Percentiles rank a stretch among this genome's conserved stretches.
phyloP scores from a whole-genome alignment of 2,888 invertebrate species.

The Lithophane socia region DNA sequence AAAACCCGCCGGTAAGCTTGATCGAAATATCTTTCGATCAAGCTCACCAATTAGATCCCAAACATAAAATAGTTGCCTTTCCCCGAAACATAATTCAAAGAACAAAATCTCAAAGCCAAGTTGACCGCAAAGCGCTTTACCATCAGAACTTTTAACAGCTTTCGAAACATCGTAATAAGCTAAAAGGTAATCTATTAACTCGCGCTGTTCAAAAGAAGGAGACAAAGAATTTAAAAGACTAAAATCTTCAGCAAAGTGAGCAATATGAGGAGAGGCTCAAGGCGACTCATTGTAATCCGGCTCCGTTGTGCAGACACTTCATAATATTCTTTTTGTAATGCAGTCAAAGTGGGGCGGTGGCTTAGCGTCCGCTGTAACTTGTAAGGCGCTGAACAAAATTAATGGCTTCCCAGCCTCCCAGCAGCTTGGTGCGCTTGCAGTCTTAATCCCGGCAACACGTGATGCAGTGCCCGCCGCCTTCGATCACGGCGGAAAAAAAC shows the following conservation, averaged over 20 bases:
- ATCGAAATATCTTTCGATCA: not conserved
- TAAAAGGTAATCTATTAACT: slow-evolving; percentile 57
- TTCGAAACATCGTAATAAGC: slow-evolving; percentile 44
- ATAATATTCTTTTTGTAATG: slow-evolving; percentile 77
- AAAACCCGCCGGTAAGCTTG: not conserved
- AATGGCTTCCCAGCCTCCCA: slow-evolving; percentile 74
- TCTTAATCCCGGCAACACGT: slow-evolving; percentile 77
- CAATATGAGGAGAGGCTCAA: slow-evolving; percentile 65
- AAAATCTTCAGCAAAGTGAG: slow-evolving; percentile 66
- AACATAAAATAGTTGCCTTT: not conserved
- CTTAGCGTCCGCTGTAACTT: slow-evolving; percentile 78
- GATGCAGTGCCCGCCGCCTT: slow-evolving; percentile 70
- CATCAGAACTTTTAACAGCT: not conserved
- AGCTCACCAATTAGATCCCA: slow-evolving; percentile 7
- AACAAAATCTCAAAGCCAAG: slow-evolving; percentile 19
- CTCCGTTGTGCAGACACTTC: slow-evolving; percentile 69
- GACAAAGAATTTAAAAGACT: slow-evolving; percentile 56
- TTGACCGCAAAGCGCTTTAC: slow-evolving; percentile 15
- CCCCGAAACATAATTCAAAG: slow-evolving; percentile 10
- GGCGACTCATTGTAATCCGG: slow-evolving; percentile 75
- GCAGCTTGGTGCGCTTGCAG: slow-evolving; percentile 70
- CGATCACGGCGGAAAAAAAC: slow-evolving; percentile 61
- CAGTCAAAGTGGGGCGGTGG: slow-evolving; percentile 74
- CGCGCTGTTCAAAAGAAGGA: slow-evolving; percentile 38
- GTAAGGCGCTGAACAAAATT: slow-evolving; percentile 84